Percentiles rank a stretch among this genome's conserved stretches.
These are phyloP conservation scores for Oplegnathus fasciatus DNA, from an alignment of 2,113 vertebrate species.

Conservation along the genomic window DNA sequence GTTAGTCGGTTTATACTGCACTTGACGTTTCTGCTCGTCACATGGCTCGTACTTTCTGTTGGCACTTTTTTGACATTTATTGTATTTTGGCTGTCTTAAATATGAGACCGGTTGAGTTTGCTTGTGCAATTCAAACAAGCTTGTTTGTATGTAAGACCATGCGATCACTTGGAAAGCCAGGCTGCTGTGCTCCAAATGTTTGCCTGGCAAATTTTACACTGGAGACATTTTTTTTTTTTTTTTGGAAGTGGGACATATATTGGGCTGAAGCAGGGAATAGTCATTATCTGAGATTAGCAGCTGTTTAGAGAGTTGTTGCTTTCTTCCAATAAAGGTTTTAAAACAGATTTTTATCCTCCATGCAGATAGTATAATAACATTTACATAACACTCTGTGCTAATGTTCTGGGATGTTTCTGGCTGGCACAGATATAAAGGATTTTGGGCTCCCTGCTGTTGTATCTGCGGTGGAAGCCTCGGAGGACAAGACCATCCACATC, in stretches of 20 bases:
- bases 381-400: background rate
- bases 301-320: constrained; percentile 1
- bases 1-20: background rate
- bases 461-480: background rate
- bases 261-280: background rate
- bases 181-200: background rate
- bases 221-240: background rate
- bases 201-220: background rate
- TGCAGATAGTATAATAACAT: constrained; percentile 5
- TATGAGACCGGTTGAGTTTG: background rate
- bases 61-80: background rate
- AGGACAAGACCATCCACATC: background rate
- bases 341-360: background rate
- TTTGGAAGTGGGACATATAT: background rate
- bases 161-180: background rate
- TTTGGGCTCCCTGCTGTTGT: background rate
- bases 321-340: background rate
- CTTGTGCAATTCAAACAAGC: background rate
- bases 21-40: background rate
- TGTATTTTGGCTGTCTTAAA: background rate
- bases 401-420: background rate
- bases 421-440: constrained; percentile 3
- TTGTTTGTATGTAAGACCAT: background rate
- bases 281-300: constrained; percentile 39
- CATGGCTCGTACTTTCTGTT: background rate